These are phyloP conservation scores for Lithophane leautieri DNA, from an alignment of 2,888 invertebrate genomes.

Conservation along the genomic window DNA sequence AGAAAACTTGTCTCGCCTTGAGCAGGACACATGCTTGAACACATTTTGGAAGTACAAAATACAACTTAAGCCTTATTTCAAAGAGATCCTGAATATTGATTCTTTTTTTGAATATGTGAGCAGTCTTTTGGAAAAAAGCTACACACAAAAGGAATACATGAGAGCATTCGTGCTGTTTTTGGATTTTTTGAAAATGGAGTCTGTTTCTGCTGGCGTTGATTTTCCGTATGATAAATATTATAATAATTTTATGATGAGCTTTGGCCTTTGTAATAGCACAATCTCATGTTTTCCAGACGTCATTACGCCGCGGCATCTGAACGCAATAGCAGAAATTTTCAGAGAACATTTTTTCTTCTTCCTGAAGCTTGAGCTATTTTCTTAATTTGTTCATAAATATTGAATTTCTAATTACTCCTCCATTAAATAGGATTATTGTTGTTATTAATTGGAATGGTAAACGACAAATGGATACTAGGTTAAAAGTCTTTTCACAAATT, in stretches of 20 bases:
- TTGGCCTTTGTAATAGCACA: background rate
- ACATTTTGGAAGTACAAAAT: background rate
- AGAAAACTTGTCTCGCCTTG: background rate
- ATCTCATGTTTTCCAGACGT: background rate
- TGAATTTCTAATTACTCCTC: no score
- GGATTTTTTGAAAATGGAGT: background rate
- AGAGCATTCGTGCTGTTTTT: background rate
- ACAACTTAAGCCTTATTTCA: background rate
- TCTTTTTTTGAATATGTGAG: background rate
- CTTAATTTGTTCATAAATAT: no score
- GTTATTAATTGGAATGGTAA: no score
- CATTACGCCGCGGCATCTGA: background rate
- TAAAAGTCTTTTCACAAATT: no score
- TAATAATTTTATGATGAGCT: background rate
- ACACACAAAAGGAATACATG: background rate
- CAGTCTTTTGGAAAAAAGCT: background rate
- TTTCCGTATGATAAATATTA: constrained; percentile 1
- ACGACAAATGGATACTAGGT: no score
- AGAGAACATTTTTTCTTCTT: background rate
- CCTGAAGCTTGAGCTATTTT: background rate
- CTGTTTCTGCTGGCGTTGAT: background rate
- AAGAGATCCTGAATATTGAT: background rate
- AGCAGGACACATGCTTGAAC: background rate
- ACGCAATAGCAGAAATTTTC: background rate
- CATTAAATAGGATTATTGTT: no score